Evolutionary conservation across 1,140 invertebrate genomes (phyloP).

Genomic region (Drosophila malerkotliana): DNA sequence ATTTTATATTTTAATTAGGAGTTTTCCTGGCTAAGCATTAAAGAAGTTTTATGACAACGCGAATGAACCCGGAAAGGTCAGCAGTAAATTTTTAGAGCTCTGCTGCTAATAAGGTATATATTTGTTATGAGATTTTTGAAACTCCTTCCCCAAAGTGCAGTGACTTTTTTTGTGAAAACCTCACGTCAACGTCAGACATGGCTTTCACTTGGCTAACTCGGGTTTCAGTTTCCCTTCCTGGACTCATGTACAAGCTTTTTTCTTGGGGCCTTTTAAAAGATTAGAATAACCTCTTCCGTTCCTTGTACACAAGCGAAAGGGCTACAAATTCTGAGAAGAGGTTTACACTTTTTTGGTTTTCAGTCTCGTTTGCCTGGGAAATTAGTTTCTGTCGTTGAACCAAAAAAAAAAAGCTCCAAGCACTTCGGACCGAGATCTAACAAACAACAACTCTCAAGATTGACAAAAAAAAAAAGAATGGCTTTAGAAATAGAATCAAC

Average conservation of each 20-base stretch:
- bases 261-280: background rate
- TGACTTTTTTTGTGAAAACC: background rate
- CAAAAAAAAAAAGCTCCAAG: constrained; percentile 12
- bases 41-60: constrained; percentile 4
- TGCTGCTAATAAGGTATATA: too few relatives aligned
- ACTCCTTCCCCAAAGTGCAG: too few relatives aligned
- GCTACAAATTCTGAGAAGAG: constrained; percentile 24
- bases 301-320: constrained; percentile 44
- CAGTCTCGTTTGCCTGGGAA: constrained; percentile 28
- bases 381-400: constrained; percentile 27
- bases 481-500: constrained; percentile 10
- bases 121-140: too few relatives aligned
- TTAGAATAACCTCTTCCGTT: constrained; percentile 44
- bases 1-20: constrained; percentile 58
- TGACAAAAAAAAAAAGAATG: constrained; percentile 15
- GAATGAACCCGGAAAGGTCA: background rate
- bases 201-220: constrained; percentile 14
- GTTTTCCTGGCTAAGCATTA: background rate
- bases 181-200: background rate
- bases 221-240: background rate
- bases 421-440: background rate
- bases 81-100: too few relatives aligned
- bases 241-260: constrained; percentile 17
- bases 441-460: constrained; percentile 10
- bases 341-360: constrained; percentile 24